phyloP scores from a whole-genome alignment of 1,140 invertebrate species.

The Rhagoletis pomonella region DNA sequence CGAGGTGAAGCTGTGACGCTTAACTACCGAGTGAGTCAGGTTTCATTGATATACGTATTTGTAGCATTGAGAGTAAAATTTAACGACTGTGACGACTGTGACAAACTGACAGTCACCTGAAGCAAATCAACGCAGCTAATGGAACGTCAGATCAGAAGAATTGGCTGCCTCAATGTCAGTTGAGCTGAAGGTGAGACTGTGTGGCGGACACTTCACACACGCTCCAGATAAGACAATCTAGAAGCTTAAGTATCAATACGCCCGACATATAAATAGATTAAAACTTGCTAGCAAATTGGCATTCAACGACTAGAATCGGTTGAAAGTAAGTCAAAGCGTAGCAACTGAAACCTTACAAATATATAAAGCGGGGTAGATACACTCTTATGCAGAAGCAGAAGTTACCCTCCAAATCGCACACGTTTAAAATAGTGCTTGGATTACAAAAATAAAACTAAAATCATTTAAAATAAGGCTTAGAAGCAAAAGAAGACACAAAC shows the following conservation, averaged over 20 bases:
- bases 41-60: neutral
- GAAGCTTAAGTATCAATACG: neutral
- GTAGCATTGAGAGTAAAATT: conserved; percentile 2
- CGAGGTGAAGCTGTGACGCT: neutral
- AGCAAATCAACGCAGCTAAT: neutral
- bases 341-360: neutral
- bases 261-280: conserved; percentile 42
- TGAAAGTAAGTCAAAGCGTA: neutral
- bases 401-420: neutral
- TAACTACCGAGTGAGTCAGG: neutral
- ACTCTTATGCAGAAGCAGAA: neutral
- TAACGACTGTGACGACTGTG: neutral
- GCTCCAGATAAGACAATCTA: conserved; percentile 5
- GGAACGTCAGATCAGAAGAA: neutral
- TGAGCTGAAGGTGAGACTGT: neutral
- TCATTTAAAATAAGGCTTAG: neutral
- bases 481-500: neutral
- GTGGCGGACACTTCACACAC: neutral
- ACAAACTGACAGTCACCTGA: neutral
- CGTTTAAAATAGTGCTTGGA: neutral
- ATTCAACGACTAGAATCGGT: conserved; percentile 35
- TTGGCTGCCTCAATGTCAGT: neutral
- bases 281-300: neutral
- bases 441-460: neutral
- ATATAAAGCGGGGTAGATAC: neutral